Evolutionary conservation across 23 tunicate species (phyloP).

Genomic region (Styela plicata): DNA sequence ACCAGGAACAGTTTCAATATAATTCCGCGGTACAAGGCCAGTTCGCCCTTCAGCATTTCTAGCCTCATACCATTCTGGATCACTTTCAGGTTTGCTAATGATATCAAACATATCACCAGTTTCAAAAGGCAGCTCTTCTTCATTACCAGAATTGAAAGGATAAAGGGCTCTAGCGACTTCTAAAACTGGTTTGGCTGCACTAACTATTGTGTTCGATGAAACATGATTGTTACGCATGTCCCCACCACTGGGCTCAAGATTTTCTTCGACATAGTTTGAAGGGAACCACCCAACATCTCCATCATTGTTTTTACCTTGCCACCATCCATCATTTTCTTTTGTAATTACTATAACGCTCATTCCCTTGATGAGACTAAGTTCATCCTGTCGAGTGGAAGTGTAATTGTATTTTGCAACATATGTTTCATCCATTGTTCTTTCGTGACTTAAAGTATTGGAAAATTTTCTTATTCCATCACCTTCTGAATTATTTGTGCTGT

Average conservation of each 20-base stretch:
- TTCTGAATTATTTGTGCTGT: constrained; percentile 12
- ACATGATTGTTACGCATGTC: not conserved
- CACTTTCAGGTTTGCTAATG: constrained; percentile 67
- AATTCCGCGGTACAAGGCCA: constrained; percentile 88
- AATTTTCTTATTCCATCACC: not conserved
- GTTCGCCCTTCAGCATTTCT: constrained; percentile 47
- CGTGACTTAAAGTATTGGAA: not conserved
- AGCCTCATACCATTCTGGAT: constrained; percentile 91
- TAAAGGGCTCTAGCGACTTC: constrained; percentile 68
- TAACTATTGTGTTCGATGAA: not conserved
- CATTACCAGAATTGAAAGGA: constrained; percentile 74
- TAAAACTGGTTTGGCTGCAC: constrained; percentile 32
- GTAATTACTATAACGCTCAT: constrained; percentile 64
- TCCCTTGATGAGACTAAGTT: constrained; percentile 58
- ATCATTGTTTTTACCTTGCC: constrained; percentile 74
- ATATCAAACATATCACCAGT: constrained; percentile 80
- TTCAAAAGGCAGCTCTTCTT: constrained; percentile 80
- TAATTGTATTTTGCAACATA: constrained; percentile 80
- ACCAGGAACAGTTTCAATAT: constrained; percentile 61
- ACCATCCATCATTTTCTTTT: constrained; percentile 89
- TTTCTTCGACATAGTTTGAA: constrained; percentile 71
- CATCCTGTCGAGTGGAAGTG: constrained; percentile 69
- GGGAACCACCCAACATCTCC: constrained; percentile 84
- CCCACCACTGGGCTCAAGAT: not conserved
- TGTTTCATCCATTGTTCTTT: constrained; percentile 40